These are phyloP conservation scores for human (Homo sapiens) DNA, from an alignment of 2,113 vertebrate species.

Conservation along the genomic window GRCh38 chr5:145488001-145488500, in stretches of 20 bases:
- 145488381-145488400: background rate
- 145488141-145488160: background rate
- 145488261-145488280: background rate
- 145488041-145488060: too few relatives aligned
- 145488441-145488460: background rate
- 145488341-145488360: background rate
- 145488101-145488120: too few relatives aligned
- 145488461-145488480: background rate
- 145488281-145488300: background rate
- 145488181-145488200: background rate
- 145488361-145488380: background rate
- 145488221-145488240: background rate
- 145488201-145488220: background rate
- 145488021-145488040: too few relatives aligned
- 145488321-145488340: background rate
- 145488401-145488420: background rate
- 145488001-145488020: too few relatives aligned
- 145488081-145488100: too few relatives aligned
- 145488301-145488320: background rate
- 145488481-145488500: background rate
- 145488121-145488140: too few relatives aligned
- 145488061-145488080: too few relatives aligned
- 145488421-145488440: background rate
- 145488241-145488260: background rate
- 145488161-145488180: background rate